Conservation (phyloP, 92 coral and sea anemone species). For the Parazoanthus darwini region DNA sequence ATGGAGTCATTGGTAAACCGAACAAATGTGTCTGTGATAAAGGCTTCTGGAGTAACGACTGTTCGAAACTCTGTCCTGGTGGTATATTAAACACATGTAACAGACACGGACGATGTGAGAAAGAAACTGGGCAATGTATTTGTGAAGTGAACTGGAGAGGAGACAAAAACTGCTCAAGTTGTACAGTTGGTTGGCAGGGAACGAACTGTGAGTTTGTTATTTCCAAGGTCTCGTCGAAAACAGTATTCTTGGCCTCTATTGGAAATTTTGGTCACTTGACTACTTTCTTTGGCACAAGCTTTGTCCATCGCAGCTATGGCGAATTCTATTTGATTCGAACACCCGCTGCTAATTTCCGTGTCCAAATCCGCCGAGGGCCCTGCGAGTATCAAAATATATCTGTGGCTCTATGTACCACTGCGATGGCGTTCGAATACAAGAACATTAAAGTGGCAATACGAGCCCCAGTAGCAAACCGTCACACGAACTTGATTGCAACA, state of each 20-base stretch:
- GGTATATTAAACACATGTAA: constrained; percentile 57
- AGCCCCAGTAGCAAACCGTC: constrained; percentile 43
- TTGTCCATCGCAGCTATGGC: constrained; percentile 44
- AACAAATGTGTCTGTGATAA: constrained; percentile 52
- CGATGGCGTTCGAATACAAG: constrained; percentile 46
- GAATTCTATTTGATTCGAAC: constrained; percentile 55
- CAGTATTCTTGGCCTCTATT: constrained; percentile 49
- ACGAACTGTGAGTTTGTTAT: constrained; percentile 52
- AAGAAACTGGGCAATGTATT: constrained; percentile 47
- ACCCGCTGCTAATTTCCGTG: constrained; percentile 40
- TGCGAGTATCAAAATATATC: constrained; percentile 43
- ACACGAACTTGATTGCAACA: not conserved
- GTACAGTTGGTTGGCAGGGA: constrained; percentile 64
- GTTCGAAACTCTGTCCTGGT: constrained; percentile 63
- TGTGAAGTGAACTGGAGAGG: constrained; percentile 69
- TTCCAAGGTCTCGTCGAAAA: constrained; percentile 1
- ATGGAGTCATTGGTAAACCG: constrained; percentile 23
- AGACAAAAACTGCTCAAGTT: constrained; percentile 44
- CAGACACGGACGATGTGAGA: constrained; percentile 60
- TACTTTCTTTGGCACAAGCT: constrained; percentile 56
- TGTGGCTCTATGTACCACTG: constrained; percentile 53
- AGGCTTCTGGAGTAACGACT: constrained; percentile 65
- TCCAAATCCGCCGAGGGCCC: constrained; percentile 59
- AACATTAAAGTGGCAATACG: constrained; percentile 48
- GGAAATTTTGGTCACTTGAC: constrained; percentile 50